Evolutionary conservation across 2,797 vertebrate species (phyloP).

Genomic region (Enteromius anoplus): DNA sequence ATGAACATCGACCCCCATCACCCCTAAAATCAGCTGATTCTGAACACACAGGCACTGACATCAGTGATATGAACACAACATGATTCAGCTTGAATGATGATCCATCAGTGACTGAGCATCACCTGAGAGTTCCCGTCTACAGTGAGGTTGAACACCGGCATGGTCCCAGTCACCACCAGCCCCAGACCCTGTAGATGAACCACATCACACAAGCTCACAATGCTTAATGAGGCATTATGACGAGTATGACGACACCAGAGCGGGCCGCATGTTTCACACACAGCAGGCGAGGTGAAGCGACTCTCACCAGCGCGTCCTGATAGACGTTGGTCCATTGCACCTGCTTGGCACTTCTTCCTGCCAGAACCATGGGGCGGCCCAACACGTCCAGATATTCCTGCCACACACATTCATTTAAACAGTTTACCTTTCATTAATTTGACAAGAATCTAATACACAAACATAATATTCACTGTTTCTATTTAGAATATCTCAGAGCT

Average conservation of each 20-base stretch:
- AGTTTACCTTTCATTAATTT: neutral
- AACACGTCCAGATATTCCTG: constrained; percentile 98
- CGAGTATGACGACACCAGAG: neutral
- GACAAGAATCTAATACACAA: no score
- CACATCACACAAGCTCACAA: constrained; percentile 8
- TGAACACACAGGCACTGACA: constrained; percentile 61
- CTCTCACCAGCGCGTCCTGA: constrained; percentile 94
- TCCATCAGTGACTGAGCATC: neutral
- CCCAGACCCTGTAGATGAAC: constrained; percentile 85
- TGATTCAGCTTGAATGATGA: neutral
- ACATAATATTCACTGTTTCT: no score
- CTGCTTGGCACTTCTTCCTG: constrained; percentile 93
- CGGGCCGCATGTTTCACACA: constrained; percentile 7
- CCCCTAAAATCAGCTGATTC: constrained; percentile 97
- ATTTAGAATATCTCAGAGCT: no score
- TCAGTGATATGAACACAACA: neutral
- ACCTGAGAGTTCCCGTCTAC: constrained; percentile 88
- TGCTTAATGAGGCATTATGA: neutral
- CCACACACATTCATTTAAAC: constrained; percentile 56
- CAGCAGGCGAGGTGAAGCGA: neutral
- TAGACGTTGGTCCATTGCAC: constrained; percentile 99
- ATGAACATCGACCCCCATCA: constrained; percentile 97
- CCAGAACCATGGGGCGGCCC: constrained; percentile 97
- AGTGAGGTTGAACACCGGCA: constrained; percentile 97
- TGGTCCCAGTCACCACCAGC: constrained; percentile 93